These are phyloP conservation scores for Falco biarmicus DNA, from an alignment of 2,797 vertebrate species.

Conservation along the genomic window DNA sequence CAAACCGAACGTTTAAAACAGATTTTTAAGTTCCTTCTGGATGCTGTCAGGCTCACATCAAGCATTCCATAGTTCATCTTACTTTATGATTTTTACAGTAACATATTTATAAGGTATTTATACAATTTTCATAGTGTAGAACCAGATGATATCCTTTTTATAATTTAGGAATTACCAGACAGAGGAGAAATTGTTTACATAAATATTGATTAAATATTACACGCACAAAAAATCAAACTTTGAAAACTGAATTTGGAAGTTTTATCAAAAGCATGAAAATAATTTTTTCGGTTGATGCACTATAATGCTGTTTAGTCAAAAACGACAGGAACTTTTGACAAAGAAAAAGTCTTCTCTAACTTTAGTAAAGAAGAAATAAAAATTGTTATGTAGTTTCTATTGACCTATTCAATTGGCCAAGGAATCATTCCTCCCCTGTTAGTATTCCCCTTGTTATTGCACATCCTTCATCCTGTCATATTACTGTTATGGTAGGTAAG, in stretches of 20 bases:
- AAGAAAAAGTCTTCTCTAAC: not conserved
- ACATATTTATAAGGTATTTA: not conserved
- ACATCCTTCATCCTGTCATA: not conserved
- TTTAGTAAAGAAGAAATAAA: not conserved
- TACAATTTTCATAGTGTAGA: not conserved
- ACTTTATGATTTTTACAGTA: not conserved
- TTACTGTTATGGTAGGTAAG: not conserved
- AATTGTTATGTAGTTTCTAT: not conserved
- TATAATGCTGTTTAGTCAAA: not conserved
- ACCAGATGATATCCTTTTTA: not conserved
- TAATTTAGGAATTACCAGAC: not conserved
- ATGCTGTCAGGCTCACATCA: not conserved
- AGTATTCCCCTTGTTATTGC: not conserved
- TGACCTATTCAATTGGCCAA: rapidly evolving
- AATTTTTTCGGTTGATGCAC: not conserved
- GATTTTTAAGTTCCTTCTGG: not conserved
- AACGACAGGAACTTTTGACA: not conserved
- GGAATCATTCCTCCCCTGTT: not conserved
- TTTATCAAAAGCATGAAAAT: not conserved
- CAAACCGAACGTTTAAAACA: not conserved
- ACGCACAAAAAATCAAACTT: not conserved
- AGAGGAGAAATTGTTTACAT: not conserved
- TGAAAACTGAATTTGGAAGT: not conserved
- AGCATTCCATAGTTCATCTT: not conserved
- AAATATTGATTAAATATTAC: not conserved